Base-by-base conservation (phyloP, 92 coral and sea anemone genomes). In the Umimayanthus chanpuru region DNA sequence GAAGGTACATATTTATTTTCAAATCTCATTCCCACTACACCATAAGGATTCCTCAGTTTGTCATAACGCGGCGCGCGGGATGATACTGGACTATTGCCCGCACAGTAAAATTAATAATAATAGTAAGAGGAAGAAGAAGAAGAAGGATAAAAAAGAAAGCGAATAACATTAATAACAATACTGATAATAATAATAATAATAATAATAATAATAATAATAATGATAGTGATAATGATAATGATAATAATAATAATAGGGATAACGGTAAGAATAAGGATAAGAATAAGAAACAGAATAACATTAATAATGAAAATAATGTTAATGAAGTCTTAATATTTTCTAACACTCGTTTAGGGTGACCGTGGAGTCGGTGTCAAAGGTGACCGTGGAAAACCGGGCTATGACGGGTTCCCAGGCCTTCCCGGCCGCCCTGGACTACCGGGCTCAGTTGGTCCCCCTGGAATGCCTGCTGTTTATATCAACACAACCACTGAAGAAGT, bases 401-500 rank as follows among this genome's bases (percentile, higher is more conserved):
- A 20, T 40, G 75, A 38, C 41, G 86, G 86, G 29, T 82, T 67
- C 32, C 86, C 86, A 36, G 86, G 86, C 16, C 6, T 82, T 40
- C 86, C 86, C 8, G 86, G 86, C 30, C 55, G 6, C 4, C 77
- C 86, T 21, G 86, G 86, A 65, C 58, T 82, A 67, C 86, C 86
- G 11, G 86, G 86, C 12, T 11, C 76, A 25, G n/a, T 82, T 82
- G 86, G 86, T 6, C 86, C 86, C 64, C 86, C 86, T 66, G 86
- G 86, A 41, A 82, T 82, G 77, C 86, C 86, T 11, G 86, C 86
- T 21, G 86, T 82, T 41, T 82, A 66, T 74, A 43, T 67, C 32
- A 82, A 82, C 76, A n/a, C 86, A 26, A 82, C 86, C n/a, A 82
- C 55, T 15, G 76, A 77, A 20, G 86, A 82, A 77, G 86, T 82